These are phyloP conservation scores for Dasyurus viverrinus DNA, from an alignment of 2,113 vertebrate species.

Conservation along the genomic window DNA sequence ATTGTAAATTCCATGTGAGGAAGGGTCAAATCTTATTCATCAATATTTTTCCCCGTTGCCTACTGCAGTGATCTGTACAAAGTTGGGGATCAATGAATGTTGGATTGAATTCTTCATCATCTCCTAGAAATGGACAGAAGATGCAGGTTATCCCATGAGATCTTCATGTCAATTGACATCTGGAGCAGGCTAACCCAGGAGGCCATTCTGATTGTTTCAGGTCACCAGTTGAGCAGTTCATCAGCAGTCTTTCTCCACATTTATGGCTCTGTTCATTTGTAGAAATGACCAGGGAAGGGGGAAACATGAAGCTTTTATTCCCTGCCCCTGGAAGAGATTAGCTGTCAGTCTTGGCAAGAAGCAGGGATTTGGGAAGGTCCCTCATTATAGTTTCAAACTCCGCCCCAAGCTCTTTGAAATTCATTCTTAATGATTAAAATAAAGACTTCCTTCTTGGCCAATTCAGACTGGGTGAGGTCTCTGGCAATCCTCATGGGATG, in stretches of 20 bases:
- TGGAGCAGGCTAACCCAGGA: not conserved
- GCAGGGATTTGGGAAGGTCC: conserved; percentile 42
- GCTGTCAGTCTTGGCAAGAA: conserved; percentile 7
- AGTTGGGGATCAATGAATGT: not conserved
- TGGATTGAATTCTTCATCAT: not conserved
- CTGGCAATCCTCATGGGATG: not conserved
- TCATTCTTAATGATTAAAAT: conserved; percentile 22
- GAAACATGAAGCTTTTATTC: not conserved
- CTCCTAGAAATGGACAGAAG: not conserved
- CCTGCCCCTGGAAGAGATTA: not conserved
- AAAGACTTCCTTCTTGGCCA: conserved; percentile 11
- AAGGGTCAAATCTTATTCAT: not conserved
- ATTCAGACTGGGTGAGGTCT: not conserved
- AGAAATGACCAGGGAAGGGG: not conserved
- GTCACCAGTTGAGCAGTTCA: not conserved
- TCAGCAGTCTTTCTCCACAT: not conserved
- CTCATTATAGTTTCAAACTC: conserved; percentile 20
- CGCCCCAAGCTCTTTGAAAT: conserved; percentile 24
- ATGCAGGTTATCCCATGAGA: not conserved
- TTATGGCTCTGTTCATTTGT: not conserved
- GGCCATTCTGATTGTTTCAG: not conserved
- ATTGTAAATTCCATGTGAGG: not conserved
- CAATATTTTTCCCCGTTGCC: not conserved
- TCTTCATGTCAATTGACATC: not conserved
- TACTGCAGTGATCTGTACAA: not conserved